Conservation (phyloP, 2,888 invertebrate genomes). For the Platerodrilus igneus region DNA sequence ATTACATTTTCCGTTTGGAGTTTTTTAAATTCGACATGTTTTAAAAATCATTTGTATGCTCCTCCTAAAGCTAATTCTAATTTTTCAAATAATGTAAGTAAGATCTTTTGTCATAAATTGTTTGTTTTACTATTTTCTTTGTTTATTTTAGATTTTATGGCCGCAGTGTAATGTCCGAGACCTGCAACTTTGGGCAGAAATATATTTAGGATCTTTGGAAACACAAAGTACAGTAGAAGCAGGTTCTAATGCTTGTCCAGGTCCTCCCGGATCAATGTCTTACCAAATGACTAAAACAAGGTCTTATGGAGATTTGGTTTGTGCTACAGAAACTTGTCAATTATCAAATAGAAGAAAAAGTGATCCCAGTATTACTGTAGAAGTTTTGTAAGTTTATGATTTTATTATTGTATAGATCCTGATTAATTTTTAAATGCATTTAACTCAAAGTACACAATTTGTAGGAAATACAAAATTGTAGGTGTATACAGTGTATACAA, state of each 20-base stretch:
- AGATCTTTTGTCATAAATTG: neutral
- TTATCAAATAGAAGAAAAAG: constrained; percentile 67
- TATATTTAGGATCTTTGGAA: constrained; percentile 65
- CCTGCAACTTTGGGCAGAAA: constrained; percentile 77
- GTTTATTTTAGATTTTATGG: constrained; percentile 66
- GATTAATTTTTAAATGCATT: constrained; percentile 2
- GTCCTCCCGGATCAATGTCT: constrained; percentile 48
- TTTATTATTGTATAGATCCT: constrained; percentile 4
- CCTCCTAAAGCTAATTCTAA: constrained; percentile 47
- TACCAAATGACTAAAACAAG: constrained; percentile 70
- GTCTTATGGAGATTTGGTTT: constrained; percentile 78
- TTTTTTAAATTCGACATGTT: constrained; percentile 71
- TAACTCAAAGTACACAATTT: neutral
- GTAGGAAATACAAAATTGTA: too few species aligned
- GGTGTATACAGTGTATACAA: too few species aligned
- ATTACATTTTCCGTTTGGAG: constrained; percentile 84
- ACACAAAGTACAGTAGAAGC: constrained; percentile 37
- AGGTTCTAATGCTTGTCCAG: constrained; percentile 35
- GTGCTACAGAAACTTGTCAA: constrained; percentile 56
- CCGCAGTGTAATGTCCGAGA: constrained; percentile 81
- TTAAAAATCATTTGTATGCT: constrained; percentile 81
- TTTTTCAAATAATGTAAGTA: too few species aligned
- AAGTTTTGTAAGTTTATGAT: constrained; percentile 56
- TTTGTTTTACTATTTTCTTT: neutral
- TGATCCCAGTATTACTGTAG: constrained; percentile 77